Conservation (phyloP, 2,113 vertebrate species). For the Butorides virescens region DNA sequence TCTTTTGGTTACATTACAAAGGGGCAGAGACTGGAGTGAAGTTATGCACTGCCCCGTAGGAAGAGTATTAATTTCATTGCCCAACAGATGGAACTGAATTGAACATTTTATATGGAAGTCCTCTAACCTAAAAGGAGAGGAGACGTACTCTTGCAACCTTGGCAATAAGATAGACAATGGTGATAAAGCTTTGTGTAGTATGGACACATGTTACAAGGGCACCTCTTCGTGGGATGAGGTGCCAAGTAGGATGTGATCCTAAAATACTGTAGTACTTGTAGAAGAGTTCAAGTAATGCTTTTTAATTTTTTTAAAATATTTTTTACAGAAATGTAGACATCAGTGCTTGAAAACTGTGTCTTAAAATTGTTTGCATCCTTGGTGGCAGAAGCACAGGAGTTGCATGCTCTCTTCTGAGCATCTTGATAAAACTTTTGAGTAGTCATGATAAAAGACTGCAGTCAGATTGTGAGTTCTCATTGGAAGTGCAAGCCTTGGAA, state of each 20-base stretch:
- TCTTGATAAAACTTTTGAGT: neutral
- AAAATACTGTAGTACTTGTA: neutral
- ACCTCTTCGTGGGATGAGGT: neutral
- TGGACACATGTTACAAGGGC: rapidly evolving
- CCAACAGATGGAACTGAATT: neutral
- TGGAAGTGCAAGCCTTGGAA: neutral
- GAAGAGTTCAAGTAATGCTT: neutral
- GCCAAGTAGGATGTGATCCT: neutral
- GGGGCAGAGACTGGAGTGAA: neutral
- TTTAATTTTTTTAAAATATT: neutral
- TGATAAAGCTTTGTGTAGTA: neutral
- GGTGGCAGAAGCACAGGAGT: neutral
- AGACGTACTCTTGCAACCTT: neutral
- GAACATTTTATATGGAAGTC: neutral
- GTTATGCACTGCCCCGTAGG: neutral
- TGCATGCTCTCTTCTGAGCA: neutral
- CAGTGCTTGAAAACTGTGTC: neutral
- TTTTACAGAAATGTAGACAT: neutral
- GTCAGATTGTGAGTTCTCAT: neutral
- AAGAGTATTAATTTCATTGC: neutral
- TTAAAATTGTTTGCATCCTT: neutral
- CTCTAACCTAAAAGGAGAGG: neutral
- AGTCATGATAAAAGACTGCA: neutral
- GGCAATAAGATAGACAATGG: neutral
- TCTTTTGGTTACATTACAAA: neutral